phyloP scores from a whole-genome alignment of 2,888 invertebrate genomes.

The Watsonalla cultraria region DNA sequence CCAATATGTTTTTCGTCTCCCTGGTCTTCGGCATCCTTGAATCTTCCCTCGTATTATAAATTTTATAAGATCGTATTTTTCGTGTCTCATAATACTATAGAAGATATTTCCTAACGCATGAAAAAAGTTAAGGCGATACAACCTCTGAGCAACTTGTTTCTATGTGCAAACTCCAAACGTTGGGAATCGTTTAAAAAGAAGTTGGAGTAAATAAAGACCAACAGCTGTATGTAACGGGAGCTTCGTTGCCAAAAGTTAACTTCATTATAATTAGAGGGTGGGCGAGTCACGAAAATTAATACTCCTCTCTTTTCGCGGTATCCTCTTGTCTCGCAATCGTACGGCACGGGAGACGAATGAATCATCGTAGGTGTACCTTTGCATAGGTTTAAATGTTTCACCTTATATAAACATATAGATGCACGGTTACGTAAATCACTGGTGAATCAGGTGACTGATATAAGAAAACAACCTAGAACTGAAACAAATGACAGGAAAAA shows the following conservation, averaged over 20 bases:
- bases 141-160: conserved; percentile 25
- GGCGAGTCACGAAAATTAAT: conserved; percentile 57
- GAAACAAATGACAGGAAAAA: too few relatives aligned
- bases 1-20: too few relatives aligned
- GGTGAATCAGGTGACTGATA: too few relatives aligned
- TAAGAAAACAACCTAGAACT: too few relatives aligned
- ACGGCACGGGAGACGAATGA: background rate
- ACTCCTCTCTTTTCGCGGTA: conserved; percentile 45
- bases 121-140: conserved; percentile 25
- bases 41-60: too few relatives aligned
- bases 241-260: conserved; percentile 52
- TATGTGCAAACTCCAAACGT: conserved; percentile 21
- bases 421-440: too few relatives aligned
- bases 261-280: conserved; percentile 59
- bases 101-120: conserved; percentile 29
- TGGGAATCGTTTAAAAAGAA: conserved; percentile 38
- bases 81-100: too few relatives aligned
- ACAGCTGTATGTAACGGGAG: conserved; percentile 55
- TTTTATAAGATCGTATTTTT: too few relatives aligned
- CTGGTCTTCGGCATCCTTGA: too few relatives aligned
- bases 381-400: too few relatives aligned
- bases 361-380: too few relatives aligned
- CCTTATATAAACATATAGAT: too few relatives aligned
- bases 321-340: conserved; percentile 15
- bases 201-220: conserved; percentile 48